These are phyloP conservation scores for Rutpela maculata DNA, from an alignment of 2,888 invertebrate genomes.

Conservation along the genomic window DNA sequence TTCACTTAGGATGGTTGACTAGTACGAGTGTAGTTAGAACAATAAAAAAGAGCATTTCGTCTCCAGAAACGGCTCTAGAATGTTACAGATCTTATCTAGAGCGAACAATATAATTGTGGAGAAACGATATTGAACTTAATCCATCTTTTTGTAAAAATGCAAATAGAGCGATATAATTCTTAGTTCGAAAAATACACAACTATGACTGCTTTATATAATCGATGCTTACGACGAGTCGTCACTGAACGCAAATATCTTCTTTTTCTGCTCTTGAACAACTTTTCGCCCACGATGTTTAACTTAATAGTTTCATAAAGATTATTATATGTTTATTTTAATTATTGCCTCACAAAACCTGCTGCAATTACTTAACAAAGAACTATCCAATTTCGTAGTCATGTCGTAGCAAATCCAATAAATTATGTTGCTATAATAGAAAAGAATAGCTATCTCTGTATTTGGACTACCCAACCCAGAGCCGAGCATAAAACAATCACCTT, in stretches of 20 bases:
- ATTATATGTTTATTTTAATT: conserved; percentile 36
- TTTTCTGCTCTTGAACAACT: conserved; percentile 7
- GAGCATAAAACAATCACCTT: background rate
- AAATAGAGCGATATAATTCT: no score
- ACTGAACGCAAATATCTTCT: background rate
- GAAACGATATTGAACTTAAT: no score
- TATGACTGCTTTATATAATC: no score
- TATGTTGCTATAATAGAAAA: background rate
- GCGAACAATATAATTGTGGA: no score
- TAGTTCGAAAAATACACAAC: no score
- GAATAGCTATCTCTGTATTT: conserved; percentile 32
- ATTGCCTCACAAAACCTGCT: conserved; percentile 18
- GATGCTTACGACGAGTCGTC: background rate
- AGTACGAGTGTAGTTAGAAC: no score
- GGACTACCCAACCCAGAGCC: conserved; percentile 16
- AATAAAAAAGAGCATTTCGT: no score
- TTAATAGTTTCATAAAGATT: conserved; percentile 40
- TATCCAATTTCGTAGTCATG: conserved; percentile 16
- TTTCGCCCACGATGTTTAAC: conserved; percentile 18
- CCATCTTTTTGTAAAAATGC: no score
- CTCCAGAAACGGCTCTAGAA: no score
- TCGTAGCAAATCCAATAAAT: conserved; percentile 17
- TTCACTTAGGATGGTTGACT: no score
- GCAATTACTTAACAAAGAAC: conserved; percentile 30
- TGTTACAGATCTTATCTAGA: no score